A percentile compares a stretch with the other conserved stretches of the same genome.
Conservation (phyloP, 2,113 vertebrate genomes). For the Indicator indicator region DNA sequence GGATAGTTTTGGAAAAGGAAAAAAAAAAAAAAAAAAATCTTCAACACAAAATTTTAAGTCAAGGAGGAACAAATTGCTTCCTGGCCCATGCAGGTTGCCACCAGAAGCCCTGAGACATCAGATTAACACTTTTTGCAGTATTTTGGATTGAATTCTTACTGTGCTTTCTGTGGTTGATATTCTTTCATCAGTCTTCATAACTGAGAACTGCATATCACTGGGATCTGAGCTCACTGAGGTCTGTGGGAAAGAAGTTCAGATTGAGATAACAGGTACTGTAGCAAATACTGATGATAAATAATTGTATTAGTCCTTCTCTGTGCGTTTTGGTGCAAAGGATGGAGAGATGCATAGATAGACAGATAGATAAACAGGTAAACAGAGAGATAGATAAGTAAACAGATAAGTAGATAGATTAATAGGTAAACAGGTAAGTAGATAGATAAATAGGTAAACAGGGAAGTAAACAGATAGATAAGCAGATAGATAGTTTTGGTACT, state of each 20-base stretch:
- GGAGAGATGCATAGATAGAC: background rate
- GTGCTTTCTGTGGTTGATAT: slow-evolving; percentile 84
- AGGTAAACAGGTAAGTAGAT: background rate
- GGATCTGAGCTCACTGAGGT: slow-evolving; percentile 85
- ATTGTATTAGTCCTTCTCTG: background rate
- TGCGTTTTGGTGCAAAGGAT: background rate
- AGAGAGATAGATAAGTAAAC: background rate
- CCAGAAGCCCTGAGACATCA: background rate
- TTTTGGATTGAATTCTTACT: slow-evolving; percentile 75
- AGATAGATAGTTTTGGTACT: background rate
- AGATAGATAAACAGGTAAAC: too few species aligned
- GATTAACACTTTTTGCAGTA: background rate
- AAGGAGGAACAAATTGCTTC: background rate
- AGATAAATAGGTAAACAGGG: too few species aligned
- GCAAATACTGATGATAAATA: background rate
- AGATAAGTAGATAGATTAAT: too few species aligned
- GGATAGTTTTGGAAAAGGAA: background rate
- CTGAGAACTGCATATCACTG: slow-evolving; percentile 88
- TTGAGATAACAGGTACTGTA: background rate
- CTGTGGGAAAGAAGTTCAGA: slow-evolving; percentile 68
- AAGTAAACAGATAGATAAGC: background rate
- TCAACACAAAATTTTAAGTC: background rate
- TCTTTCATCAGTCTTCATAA: slow-evolving; percentile 92
- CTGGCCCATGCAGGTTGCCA: background rate
- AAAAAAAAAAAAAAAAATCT: background rate